Evolutionary conservation across 2,113 vertebrate species (phyloP), one percentile per base, ranked within the genome.

Genomic region (Caranx ignobilis): DNA sequence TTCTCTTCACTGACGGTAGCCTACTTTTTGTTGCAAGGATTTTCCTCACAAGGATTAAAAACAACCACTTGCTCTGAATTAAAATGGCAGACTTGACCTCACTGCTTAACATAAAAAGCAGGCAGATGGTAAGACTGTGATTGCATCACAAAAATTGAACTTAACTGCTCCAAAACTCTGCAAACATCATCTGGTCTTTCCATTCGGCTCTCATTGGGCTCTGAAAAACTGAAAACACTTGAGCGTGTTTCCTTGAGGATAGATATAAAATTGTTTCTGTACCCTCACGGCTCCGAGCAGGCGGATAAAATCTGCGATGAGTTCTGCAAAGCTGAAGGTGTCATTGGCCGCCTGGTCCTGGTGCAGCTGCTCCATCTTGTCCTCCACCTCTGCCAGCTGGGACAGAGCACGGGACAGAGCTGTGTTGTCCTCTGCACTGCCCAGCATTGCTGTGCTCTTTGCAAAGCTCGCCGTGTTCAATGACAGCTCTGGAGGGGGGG

Each of bases 351-450:
- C 97, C 83, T 99, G 97, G n/a, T 99, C 97, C 68, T 98, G 97
- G 87, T 99, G 97, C 12, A 99, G 91, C 91, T 97, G 97, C 86
- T 99, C 98, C 3, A 99, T 97, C 92, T 97, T 98, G 87, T 99
- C 98, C 86, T 99, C 97, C 87, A 99, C 97, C 92, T 99, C 98
- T 0, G 98, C 97, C 90, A 99, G 96, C 89, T 99, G 98, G 63
- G 97, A 99, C 31, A 99, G 96, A 0, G 97, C 98, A 2, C 98
- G 93, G 10, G 98, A 99, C 45, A 99, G 93, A 2, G 97, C 98
- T 0, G 98, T 99, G 95, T 99, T 99, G 94, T 99, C 98, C 93
- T 99, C 98, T 0, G 98, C 98, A 86, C 97, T 99, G 52, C 98
- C 98, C 80, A 99, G 93, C 98, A 99, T 99, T 78, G 97, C 98